A percentile compares a stretch with the other conserved stretches of the same genome.
Evolutionary conservation across 2,113 vertebrate species (phyloP).

Genomic region (Gadus macrocephalus): DNA sequence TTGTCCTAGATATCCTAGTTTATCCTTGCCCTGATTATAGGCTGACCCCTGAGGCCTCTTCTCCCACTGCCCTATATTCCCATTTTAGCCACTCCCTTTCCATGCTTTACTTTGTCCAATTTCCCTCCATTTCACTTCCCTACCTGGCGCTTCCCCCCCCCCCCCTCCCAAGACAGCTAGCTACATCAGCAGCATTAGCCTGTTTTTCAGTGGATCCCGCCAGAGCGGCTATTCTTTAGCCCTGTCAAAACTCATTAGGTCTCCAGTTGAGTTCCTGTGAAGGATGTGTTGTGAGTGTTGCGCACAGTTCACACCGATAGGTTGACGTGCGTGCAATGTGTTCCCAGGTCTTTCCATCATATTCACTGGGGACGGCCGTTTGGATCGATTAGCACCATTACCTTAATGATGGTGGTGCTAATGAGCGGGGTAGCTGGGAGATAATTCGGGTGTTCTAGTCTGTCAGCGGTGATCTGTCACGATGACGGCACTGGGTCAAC

Average conservation of each 20-base stretch:
- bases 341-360: neutral
- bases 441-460: too few relatives aligned
- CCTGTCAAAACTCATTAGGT: conserved; percentile 38
- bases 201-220: conserved; percentile 32
- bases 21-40: neutral
- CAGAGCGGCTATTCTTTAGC: conserved; percentile 48
- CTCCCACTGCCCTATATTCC: conserved; percentile 44
- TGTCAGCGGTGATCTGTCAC: too few relatives aligned
- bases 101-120: conserved; percentile 12
- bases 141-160: neutral
- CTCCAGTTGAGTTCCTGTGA: conserved; percentile 17
- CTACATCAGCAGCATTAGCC: conserved; percentile 27
- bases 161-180: neutral
- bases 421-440: too few relatives aligned
- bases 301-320: too few relatives aligned
- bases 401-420: too few relatives aligned
- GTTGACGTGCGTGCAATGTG: neutral
- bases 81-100: neutral
- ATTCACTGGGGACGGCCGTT: neutral
- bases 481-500: too few relatives aligned
- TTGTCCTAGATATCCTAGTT: neutral
- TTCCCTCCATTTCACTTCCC: conserved; percentile 2
- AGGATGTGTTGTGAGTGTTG: neutral
- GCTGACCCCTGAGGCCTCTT: conserved; percentile 2
- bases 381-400: too few relatives aligned